Percentiles rank a stretch among this genome's conserved stretches.
Evolutionary conservation across 53 echinoderm and acorn worm species (phyloP).

Genomic region (Paracentrotus lividus): DNA sequence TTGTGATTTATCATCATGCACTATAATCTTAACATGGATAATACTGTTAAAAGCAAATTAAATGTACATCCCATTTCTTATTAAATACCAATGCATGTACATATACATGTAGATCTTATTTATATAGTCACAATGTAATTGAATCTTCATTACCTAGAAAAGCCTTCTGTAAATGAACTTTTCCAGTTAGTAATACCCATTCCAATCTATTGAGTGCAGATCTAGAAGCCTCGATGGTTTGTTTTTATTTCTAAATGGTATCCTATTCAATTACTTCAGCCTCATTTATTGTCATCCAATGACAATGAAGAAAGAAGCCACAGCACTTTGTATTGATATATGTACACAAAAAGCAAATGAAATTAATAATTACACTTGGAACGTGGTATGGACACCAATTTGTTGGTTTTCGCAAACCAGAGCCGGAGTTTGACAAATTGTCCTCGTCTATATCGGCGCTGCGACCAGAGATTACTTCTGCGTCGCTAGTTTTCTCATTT

Average conservation of each 20-base stretch:
- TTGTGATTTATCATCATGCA: no score
- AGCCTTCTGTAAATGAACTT: neutral
- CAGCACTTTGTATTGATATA: constrained; percentile 6
- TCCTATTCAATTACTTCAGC: constrained; percentile 18
- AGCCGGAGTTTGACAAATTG: constrained; percentile 3
- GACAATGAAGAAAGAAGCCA: neutral
- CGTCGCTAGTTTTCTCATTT: constrained; percentile 18
- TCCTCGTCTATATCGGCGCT: neutral
- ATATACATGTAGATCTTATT: no score
- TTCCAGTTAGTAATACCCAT: no score
- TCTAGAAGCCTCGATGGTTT: neutral
- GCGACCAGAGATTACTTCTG: constrained; percentile 4
- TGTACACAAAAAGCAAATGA: constrained; percentile 23
- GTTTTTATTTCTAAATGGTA: constrained; percentile 24
- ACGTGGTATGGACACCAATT: constrained; percentile 28
- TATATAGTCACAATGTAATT: no score
- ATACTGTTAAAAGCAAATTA: no score
- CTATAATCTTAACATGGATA: no score
- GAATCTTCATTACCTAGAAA: no score
- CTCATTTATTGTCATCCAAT: neutral
- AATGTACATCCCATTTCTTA: no score
- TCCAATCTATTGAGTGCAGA: no score
- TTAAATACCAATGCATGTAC: no score
- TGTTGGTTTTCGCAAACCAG: neutral
- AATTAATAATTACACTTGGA: neutral